Base-by-base conservation (phyloP, 2,797 vertebrate species). In the Decapterus maruadsi region DNA sequence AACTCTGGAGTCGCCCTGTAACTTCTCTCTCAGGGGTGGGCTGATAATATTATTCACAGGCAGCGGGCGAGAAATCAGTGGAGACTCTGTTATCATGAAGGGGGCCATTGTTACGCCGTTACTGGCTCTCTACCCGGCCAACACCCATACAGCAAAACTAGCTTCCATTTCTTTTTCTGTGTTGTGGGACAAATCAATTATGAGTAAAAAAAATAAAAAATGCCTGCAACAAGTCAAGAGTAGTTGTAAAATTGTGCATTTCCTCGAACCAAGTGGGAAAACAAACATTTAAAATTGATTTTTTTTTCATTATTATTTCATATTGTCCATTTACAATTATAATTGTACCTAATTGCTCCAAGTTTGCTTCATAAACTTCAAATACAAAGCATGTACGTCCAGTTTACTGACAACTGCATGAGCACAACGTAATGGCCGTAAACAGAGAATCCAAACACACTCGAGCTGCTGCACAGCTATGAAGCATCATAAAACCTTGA, bases 51-150 rank as follows among this genome's bases (percentile, higher is more conserved):
- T 93, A 93, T 93, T 94, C 92, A 85, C 87, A 87, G 74, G 86
- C 85, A 77, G 84, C 76, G n/a, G 86, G 83, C 53, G 60, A 91
- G 90, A 90, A 91, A 91, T 95, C 93, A 94, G 89, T 89, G 72
- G 91, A 68, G 66, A 89, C 92, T 90, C 83, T 92, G 95, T 93
- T 89, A 91, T 93, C 82, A 89, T 94, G 85, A 95, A 95, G 84
- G 77, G 71, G 68, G 72, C 84, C 86, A 94, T 94, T 95, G 93
- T 95, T 92, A 66, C 10, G 67, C 77, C 62, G 78, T 75, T 26
- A 57, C 80, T 71, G 72, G 74, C 77, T 77, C 79, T 70, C 50
- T 26, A 79, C 60, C 65, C 69, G 0, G 70, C 87, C 89, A 67
- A 86, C 90, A 89, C 90, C 90, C 89, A 68, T 61, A 69, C 73